phyloP scores from a whole-genome alignment of 1,140 invertebrate genomes.

The Drosophila suzukii region DNA sequence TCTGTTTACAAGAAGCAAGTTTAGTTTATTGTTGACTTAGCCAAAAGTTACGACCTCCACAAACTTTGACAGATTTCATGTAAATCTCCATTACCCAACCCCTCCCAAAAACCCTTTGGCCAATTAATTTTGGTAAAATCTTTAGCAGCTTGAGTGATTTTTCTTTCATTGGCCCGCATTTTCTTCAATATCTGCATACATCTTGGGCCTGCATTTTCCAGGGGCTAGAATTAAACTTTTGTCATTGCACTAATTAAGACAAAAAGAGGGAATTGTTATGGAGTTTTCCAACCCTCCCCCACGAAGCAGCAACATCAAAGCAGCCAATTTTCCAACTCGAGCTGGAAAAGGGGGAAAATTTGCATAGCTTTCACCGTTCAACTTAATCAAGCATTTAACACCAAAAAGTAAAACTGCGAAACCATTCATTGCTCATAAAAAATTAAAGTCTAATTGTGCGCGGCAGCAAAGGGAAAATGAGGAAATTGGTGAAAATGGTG shows the following conservation, averaged over 20 bases:
- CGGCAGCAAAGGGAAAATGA: slow-evolving; percentile 31
- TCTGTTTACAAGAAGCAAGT: background rate
- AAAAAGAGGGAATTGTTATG: slow-evolving; percentile 40
- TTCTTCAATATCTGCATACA: slow-evolving; percentile 30
- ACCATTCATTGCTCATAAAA: slow-evolving; percentile 80
- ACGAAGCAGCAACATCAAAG: slow-evolving; percentile 54
- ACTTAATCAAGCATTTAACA: slow-evolving; percentile 80
- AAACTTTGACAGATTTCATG: slow-evolving; percentile 14
- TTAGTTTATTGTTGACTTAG: background rate
- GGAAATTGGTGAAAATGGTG: slow-evolving; percentile 29
- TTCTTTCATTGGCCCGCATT: slow-evolving; percentile 37
- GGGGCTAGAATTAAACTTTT: slow-evolving; percentile 42
- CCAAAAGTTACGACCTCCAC: background rate
- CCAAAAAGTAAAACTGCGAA: slow-evolving; percentile 70
- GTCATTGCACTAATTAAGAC: slow-evolving; percentile 61
- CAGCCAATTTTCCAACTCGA: slow-evolving; percentile 45
- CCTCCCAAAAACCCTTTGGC: background rate
- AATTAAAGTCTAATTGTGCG: slow-evolving; percentile 76
- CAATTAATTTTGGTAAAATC: slow-evolving; percentile 30
- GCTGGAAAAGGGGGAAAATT: slow-evolving; percentile 41
- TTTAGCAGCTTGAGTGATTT: slow-evolving; percentile 32
- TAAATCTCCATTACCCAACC: slow-evolving; percentile 16
- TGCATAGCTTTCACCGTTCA: slow-evolving; percentile 62
- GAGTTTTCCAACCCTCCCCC: slow-evolving; percentile 19
- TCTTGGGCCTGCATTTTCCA: slow-evolving; percentile 58